Evolutionary conservation across 2,797 vertebrate species (phyloP).

Genomic region (Telmatherina bonti): DNA sequence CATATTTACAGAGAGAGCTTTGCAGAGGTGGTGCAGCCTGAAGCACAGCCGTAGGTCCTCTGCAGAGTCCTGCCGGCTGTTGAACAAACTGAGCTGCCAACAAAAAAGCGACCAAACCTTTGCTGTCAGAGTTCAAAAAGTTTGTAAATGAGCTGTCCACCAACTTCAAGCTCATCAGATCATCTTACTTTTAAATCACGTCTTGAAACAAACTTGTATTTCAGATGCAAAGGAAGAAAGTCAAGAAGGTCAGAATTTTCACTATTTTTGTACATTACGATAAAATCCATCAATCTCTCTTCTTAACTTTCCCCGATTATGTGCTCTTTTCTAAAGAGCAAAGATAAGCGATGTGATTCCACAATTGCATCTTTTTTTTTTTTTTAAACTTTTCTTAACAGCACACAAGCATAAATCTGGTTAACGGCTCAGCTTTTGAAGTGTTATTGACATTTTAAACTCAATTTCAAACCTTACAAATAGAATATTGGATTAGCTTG

Average conservation of each 20-base stretch:
- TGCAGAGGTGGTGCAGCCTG: constrained; percentile 47
- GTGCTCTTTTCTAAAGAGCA: constrained; percentile 31
- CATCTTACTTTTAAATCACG: constrained; percentile 22
- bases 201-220: constrained; percentile 12
- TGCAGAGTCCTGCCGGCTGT: constrained; percentile 33
- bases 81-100: constrained; percentile 36
- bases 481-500: constrained; percentile 76
- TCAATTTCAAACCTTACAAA: constrained; percentile 76
- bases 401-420: constrained; percentile 55
- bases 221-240: constrained; percentile 13
- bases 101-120: constrained; percentile 50
- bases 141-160: constrained; percentile 58
- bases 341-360: constrained; percentile 36
- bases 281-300: constrained; percentile 47
- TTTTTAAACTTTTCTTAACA: constrained; percentile 44
- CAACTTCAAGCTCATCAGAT: constrained; percentile 32
- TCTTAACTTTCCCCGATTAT: constrained; percentile 19
- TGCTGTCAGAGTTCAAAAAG: constrained; percentile 46
- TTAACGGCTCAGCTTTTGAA: constrained; percentile 68
- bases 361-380: constrained; percentile 29
- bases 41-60: constrained; percentile 58
- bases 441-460: constrained; percentile 79
- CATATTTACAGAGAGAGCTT: constrained; percentile 34
- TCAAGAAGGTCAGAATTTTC: constrained; percentile 18
- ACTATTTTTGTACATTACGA: constrained; percentile 36